phyloP scores from a whole-genome alignment of 1,140 invertebrate species.

The Lordiphosa stackelbergi region DNA sequence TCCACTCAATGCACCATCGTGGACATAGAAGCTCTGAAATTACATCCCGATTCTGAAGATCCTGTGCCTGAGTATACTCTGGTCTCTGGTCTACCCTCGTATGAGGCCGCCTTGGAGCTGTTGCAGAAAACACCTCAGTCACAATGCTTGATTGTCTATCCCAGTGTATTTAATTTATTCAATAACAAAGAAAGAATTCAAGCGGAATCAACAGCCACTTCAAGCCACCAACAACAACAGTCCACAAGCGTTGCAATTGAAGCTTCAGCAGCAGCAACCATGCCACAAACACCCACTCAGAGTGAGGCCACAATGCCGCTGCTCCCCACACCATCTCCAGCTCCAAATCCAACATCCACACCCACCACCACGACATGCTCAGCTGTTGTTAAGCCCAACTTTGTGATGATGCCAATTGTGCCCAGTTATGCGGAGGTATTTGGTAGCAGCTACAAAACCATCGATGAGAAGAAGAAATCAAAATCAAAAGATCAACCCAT shows the following conservation, averaged over 20 bases:
- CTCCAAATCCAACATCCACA: conserved; percentile 23
- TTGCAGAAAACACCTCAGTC: conserved; percentile 72
- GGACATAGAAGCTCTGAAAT: conserved; percentile 66
- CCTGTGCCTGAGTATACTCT: conserved; percentile 81
- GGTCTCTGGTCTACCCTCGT: conserved; percentile 81
- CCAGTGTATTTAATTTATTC: conserved; percentile 72
- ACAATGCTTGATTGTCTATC: conserved; percentile 72
- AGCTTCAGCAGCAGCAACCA: neutral
- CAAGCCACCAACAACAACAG: conserved; percentile 9
- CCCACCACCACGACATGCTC: conserved; percentile 5
- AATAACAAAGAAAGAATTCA: conserved; percentile 58
- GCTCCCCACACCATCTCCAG: conserved; percentile 25
- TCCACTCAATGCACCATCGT: conserved; percentile 58
- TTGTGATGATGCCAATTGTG: conserved; percentile 52
- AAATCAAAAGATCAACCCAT: conserved; percentile 31
- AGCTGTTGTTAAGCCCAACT: conserved; percentile 49
- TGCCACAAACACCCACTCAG: conserved; percentile 27
- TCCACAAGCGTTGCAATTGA: conserved; percentile 10
- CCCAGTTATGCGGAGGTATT: conserved; percentile 66
- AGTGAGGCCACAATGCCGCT: conserved; percentile 52
- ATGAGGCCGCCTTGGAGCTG: conserved; percentile 81
- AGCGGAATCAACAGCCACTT: conserved; percentile 25
- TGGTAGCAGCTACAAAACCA: conserved; percentile 48
- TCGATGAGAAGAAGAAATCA: conserved; percentile 60
- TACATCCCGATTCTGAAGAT: conserved; percentile 76